phyloP scores from a whole-genome alignment of 2,888 invertebrate species.

The Trissonchulus sp. region DNA sequence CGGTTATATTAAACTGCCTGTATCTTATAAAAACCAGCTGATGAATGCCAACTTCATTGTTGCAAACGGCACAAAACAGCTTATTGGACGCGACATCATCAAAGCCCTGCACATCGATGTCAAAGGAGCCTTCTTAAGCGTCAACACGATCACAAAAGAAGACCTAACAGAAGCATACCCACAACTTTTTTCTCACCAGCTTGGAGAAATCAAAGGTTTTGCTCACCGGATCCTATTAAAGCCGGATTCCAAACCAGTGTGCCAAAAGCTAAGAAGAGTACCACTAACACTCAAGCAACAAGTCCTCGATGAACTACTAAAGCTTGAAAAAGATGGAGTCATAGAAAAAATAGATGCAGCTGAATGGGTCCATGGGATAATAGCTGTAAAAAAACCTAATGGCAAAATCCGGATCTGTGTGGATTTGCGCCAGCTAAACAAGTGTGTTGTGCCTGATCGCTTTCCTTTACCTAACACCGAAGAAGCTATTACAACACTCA shows the following conservation, averaged over 20 bases:
- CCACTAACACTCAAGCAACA: neutral
- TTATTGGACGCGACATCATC: neutral
- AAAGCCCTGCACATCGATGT: neutral
- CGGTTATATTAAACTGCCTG: neutral
- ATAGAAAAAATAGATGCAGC: neutral
- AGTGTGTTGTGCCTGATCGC: neutral
- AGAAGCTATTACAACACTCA: constrained; percentile 3
- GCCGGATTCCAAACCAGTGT: neutral
- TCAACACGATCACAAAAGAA: neutral
- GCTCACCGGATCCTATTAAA: neutral
- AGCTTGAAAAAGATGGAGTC: constrained; percentile 2
- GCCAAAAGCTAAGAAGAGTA: neutral
- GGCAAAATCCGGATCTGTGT: neutral
- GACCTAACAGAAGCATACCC: neutral
- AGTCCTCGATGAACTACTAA: neutral
- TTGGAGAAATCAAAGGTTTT: neutral
- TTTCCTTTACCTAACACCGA: neutral
- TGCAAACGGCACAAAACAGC: neutral
- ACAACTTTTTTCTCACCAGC: neutral
- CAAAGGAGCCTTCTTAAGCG: neutral
- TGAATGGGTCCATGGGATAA: constrained; percentile 14
- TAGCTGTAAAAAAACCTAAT: constrained; percentile 5
- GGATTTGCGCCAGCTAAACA: neutral
- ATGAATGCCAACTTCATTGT: neutral
- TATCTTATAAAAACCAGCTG: neutral